Percentiles rank a stretch among this genome's conserved stretches.
Evolutionary conservation across 2,113 vertebrate genomes (phyloP).

Genomic region (Tautogolabrus adspersus): DNA sequence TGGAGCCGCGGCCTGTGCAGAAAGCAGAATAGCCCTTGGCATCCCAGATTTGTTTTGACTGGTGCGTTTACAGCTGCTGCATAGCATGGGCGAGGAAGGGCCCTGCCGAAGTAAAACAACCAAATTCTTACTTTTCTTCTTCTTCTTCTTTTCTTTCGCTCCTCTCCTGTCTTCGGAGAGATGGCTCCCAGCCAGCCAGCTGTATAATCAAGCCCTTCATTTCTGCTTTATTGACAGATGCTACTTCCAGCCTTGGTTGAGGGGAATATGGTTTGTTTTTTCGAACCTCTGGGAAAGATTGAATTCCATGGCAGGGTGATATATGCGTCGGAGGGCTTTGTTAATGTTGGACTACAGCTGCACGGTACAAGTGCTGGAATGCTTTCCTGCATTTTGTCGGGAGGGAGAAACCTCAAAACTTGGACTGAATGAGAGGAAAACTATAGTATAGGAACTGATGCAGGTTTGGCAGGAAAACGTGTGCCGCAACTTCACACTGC

Average conservation of each 20-base stretch:
- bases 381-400: conserved; percentile 52
- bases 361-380: conserved; percentile 39
- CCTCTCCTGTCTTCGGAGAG: conserved; percentile 62
- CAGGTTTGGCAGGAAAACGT: conserved; percentile 25
- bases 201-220: conserved; percentile 82
- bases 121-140: conserved; percentile 68
- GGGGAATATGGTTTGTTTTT: conserved; percentile 72
- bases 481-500: conserved; percentile 5
- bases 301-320: conserved; percentile 72
- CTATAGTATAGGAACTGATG: conserved; percentile 25
- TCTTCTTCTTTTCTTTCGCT: conserved; percentile 39
- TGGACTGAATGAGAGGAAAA: conserved; percentile 29
- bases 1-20: conserved; percentile 63
- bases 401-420: conserved; percentile 35
- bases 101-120: conserved; percentile 79
- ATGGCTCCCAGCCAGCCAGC: conserved; percentile 79
- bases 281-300: conserved; percentile 75
- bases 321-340: conserved; percentile 67
- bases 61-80: conserved; percentile 77
- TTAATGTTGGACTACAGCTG: conserved; percentile 76
- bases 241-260: conserved; percentile 70
- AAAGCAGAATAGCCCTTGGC: conserved; percentile 77
- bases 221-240: conserved; percentile 85
- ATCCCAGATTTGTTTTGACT: conserved; percentile 77
- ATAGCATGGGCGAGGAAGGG: conserved; percentile 67